Evolutionary conservation across 1,140 invertebrate genomes (phyloP), one percentile per base, ranked within the genome.

Genomic region (Bombus vancouverensis): DNA sequence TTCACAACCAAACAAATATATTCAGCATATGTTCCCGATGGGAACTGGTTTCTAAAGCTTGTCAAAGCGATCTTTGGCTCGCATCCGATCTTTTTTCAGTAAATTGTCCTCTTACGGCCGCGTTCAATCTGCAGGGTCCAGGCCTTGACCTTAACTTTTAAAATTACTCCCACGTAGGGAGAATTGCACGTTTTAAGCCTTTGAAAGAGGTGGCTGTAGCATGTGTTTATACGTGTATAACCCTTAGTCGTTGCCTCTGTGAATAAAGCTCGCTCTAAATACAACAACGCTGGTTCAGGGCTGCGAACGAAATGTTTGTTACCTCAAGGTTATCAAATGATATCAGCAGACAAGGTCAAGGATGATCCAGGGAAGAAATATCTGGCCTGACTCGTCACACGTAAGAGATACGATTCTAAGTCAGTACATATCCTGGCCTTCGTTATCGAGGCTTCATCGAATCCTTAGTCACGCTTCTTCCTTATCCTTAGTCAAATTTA

Each of bases 121-220:
- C 42, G 42, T 47, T 62, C 22, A 44, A 53, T n/a, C 15, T 34
- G 4, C 44, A 42, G 59, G 18, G 59, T 37, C 34, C 39, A 57
- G 79, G 4, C 78, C 79, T 86, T 81, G 79, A 86, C 84, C 84
- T 81, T 68, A 57, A 15, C 79, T 81, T 70, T 74, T 28, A 75
- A 57, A 81, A 39, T 81, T 37, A 28, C 47, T 37, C 37, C 75
- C 28, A 25, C 39, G 39, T 44, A 28, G 53, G 22, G 44, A 70
- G 84, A 66, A 81, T 81, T 37, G n/a, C 32, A 37, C 42, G 37
- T 68, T 57, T 74, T 37, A 70, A 83, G 37, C 47, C 82, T 79
- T 79, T 71, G 3, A 71, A 76, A 83, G 62, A 68, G 70, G 59
- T 68, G 34, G 2, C 59, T 47, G 25, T 78, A 15, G n/a, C 47